phyloP scores from a whole-genome alignment of 2,113 vertebrate species.

The Bombycilla garrulus region DNA sequence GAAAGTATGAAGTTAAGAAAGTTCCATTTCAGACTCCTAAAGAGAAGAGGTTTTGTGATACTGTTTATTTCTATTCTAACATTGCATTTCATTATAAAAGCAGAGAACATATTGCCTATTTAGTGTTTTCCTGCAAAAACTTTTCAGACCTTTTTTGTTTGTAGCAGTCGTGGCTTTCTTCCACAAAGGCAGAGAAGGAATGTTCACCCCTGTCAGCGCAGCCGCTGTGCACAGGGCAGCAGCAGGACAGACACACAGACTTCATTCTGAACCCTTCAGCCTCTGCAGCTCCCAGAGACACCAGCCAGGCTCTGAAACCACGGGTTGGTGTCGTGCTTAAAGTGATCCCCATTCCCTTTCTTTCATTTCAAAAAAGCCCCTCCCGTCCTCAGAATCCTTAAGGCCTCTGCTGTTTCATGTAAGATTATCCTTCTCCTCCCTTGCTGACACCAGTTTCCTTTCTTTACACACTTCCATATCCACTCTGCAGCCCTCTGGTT shows the following conservation, averaged over 20 bases:
- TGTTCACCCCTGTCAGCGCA: too few species aligned
- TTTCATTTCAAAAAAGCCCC: neutral
- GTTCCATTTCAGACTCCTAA: neutral
- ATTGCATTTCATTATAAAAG: neutral
- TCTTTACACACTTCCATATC: neutral
- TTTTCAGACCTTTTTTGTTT: neutral
- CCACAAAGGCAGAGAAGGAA: neutral
- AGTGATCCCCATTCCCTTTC: rapidly evolving
- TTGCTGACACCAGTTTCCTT: neutral
- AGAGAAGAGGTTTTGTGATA: neutral
- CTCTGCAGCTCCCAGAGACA: neutral
- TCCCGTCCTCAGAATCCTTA: neutral
- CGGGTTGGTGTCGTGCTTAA: neutral
- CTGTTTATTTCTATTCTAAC: neutral
- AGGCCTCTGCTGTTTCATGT: neutral
- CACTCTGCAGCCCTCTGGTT: neutral
- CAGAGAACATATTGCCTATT: neutral
- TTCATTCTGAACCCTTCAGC: neutral
- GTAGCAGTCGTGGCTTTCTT: neutral
- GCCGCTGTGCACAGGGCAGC: neutral
- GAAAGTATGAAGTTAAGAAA: neutral
- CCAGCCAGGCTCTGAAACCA: neutral
- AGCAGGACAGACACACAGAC: neutral
- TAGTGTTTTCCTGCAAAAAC: neutral
- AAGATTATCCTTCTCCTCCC: neutral